These are phyloP conservation scores for Cephus runcator DNA, from an alignment of 2,888 invertebrate species.

Conservation along the genomic window DNA sequence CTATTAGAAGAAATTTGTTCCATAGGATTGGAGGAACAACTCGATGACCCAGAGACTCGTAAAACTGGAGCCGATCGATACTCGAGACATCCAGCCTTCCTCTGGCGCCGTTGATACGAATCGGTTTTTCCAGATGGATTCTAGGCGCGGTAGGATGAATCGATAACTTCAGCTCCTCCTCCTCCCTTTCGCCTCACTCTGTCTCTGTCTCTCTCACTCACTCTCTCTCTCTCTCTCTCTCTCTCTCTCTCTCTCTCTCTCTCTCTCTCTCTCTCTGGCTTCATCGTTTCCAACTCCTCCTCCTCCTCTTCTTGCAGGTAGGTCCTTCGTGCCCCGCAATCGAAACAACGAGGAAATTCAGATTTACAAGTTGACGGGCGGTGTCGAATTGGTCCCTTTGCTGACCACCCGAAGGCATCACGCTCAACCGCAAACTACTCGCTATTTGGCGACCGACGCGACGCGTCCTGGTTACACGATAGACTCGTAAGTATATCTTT, in stretches of 20 bases:
- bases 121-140: conserved; percentile 45
- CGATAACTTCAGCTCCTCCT: no score
- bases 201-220: no score
- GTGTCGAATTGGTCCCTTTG: conserved; percentile 81
- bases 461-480: conserved; percentile 69
- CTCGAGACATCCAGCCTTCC: conserved; percentile 33
- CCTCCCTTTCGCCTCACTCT: no score
- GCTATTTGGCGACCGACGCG: conserved; percentile 61
- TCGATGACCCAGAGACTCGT: conserved; percentile 39
- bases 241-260: no score
- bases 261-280: no score
- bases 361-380: conserved; percentile 69
- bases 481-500: conserved; percentile 51
- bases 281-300: no score
- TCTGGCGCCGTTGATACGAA: conserved; percentile 35
- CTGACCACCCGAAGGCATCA: conserved; percentile 73
- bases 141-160: conserved; percentile 26
- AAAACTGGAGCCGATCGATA: conserved; percentile 16
- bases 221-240: no score
- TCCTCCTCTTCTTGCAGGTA: no score
- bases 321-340: background rate
- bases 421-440: conserved; percentile 49
- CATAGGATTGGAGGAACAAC: conserved; percentile 51
- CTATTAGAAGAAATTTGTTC: conserved; percentile 1
- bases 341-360: conserved; percentile 47